phyloP scores from a whole-genome alignment of 35 echinoderm and acorn worm species.

The Apostichopus parvimensis region DNA sequence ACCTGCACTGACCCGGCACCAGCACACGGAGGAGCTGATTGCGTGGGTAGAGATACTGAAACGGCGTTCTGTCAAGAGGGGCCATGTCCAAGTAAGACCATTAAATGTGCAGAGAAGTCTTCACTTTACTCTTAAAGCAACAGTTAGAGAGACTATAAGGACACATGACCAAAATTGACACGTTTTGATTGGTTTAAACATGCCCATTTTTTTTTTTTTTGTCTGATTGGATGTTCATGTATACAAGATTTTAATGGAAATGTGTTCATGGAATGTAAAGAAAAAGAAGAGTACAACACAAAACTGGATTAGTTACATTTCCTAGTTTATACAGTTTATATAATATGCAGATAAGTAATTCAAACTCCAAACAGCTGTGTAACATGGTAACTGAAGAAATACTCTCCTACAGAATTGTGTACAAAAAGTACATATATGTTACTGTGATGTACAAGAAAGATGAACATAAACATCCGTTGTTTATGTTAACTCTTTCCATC shows the following conservation, averaged over 20 bases:
- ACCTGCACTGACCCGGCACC: slow-evolving; percentile 31
- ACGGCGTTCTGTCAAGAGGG: neutral
- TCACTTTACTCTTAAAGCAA: too few relatives aligned
- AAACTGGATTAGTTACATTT: too few relatives aligned
- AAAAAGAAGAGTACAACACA: too few relatives aligned
- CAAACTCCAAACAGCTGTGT: too few relatives aligned
- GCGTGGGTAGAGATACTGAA: neutral
- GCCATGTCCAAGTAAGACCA: slow-evolving; percentile 36
- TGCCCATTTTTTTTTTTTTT: neutral
- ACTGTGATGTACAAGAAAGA: neutral
- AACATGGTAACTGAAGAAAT: neutral
- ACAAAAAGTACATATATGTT: too few relatives aligned
- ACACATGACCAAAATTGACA: too few relatives aligned
- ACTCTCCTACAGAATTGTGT: neutral
- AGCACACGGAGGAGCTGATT: slow-evolving; percentile 27
- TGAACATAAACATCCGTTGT: neutral
- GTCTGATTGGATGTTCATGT: too few relatives aligned
- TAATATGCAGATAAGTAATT: too few relatives aligned
- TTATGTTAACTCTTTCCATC: neutral
- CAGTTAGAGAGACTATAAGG: too few relatives aligned
- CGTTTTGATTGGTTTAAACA: neutral
- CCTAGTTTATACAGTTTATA: too few relatives aligned
- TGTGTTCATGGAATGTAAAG: neutral
- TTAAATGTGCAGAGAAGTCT: too few relatives aligned
- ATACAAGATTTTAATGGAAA: too few relatives aligned